phyloP scores from a whole-genome alignment of 2,888 invertebrate species.

The Cerceris rybyensis region DNA sequence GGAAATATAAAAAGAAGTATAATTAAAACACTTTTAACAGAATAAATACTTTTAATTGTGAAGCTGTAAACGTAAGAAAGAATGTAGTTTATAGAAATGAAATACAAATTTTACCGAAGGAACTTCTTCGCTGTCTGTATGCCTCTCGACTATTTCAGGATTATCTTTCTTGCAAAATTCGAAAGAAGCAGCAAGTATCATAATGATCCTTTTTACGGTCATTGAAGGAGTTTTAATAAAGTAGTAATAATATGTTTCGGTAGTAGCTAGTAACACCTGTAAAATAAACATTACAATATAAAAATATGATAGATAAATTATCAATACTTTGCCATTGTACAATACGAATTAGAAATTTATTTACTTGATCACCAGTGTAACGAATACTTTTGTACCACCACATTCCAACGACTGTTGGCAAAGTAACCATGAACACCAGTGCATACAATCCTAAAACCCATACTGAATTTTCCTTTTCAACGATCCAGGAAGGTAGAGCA shows the following conservation, averaged over 20 bases:
- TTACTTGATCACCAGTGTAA: constrained; percentile 96
- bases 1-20: constrained; percentile 65
- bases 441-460: constrained; percentile 98
- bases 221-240: constrained; percentile 98
- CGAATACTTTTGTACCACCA: constrained; percentile 99
- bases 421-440: constrained; percentile 98
- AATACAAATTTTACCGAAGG: constrained; percentile 86
- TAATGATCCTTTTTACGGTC: constrained; percentile 96
- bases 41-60: too few species aligned
- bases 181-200: constrained; percentile 97
- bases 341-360: constrained; percentile 23
- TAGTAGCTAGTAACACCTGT: constrained; percentile 95
- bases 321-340: constrained; percentile 2
- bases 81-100: constrained; percentile 40
- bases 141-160: constrained; percentile 95
- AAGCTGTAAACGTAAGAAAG: background rate
- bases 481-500: constrained; percentile 99
- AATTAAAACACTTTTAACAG: constrained; percentile 3
- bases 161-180: constrained; percentile 98
- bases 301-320: background rate
- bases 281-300: constrained; percentile 1
- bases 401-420: constrained; percentile 95
- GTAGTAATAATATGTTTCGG: constrained; percentile 97
- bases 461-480: constrained; percentile 99
- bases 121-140: constrained; percentile 97